These are phyloP conservation scores for Barypeithes pellucidus DNA, from an alignment of 2,888 invertebrate genomes.

Conservation along the genomic window DNA sequence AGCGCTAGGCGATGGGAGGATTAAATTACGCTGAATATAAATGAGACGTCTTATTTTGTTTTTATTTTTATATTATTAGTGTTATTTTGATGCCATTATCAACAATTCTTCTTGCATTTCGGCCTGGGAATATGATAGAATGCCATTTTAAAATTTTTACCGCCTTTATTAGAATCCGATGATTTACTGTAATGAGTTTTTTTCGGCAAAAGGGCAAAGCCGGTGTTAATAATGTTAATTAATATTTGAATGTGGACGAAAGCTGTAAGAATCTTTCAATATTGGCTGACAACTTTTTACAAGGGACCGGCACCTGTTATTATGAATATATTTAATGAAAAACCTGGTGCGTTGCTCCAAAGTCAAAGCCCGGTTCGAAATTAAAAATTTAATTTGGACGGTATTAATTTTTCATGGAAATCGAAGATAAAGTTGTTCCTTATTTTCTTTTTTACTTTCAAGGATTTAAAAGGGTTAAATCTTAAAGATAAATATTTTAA, in stretches of 20 bases:
- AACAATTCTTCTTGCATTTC: background rate
- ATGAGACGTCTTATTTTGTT: too few species aligned
- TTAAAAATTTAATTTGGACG: slow-evolving; percentile 52
- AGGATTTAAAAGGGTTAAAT: slow-evolving; percentile 33
- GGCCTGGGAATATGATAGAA: slow-evolving; percentile 15
- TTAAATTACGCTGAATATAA: too few species aligned
- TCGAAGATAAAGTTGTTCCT: slow-evolving; percentile 37
- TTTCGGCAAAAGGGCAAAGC: slow-evolving; percentile 70
- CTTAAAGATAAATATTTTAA: slow-evolving; percentile 28
- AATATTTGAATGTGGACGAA: slow-evolving; percentile 74
- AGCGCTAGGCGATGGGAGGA: too few species aligned
- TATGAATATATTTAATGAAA: slow-evolving; percentile 59
- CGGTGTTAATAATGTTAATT: slow-evolving; percentile 77
- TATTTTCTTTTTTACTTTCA: slow-evolving; percentile 26
- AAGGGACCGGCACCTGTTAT: slow-evolving; percentile 61
- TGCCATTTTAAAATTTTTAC: slow-evolving; percentile 34
- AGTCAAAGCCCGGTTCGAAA: slow-evolving; percentile 38
- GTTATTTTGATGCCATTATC: background rate
- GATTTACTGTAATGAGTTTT: slow-evolving; percentile 76
- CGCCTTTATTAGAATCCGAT: slow-evolving; percentile 75
- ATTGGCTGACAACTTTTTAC: slow-evolving; percentile 62
- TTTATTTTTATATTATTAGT: too few species aligned
- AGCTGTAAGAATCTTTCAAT: slow-evolving; percentile 66
- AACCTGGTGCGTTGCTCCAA: slow-evolving; percentile 33
- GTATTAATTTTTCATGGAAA: slow-evolving; percentile 49